Evolutionary conservation across 2,797 vertebrate genomes (phyloP).

Genomic region (Anas georgica): DNA sequence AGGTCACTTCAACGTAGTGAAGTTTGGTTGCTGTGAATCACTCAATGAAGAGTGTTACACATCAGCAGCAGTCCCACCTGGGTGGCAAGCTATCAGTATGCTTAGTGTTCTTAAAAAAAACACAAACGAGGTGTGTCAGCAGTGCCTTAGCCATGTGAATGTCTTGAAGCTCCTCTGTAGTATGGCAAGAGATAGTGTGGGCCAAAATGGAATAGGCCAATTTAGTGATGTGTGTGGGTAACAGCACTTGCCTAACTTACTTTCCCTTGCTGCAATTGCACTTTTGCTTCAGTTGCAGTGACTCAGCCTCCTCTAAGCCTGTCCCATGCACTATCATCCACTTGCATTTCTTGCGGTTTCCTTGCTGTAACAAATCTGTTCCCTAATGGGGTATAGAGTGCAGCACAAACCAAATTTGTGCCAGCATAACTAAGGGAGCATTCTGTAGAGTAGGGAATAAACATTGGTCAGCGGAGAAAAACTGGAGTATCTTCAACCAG

Average conservation of each 20-base stretch:
- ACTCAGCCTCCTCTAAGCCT: neutral
- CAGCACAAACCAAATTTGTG: neutral
- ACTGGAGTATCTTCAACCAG: neutral
- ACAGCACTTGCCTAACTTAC: neutral
- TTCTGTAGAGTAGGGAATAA: neutral
- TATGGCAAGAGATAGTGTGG: fast-evolving
- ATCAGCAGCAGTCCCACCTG: too few relatives aligned
- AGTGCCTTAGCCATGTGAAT: neutral
- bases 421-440: neutral
- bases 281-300: neutral
- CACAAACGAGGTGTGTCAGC: neutral
- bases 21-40: neutral
- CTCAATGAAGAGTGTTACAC: too few relatives aligned
- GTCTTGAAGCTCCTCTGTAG: fast-evolving
- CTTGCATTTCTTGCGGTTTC: neutral
- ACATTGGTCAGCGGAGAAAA: neutral
- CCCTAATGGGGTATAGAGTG: neutral
- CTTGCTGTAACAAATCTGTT: neutral
- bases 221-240: neutral
- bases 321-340: fast-evolving
- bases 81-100: too few relatives aligned
- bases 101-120: neutral
- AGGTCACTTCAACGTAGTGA: neutral
- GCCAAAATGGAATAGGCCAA: neutral
- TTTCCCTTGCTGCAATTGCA: neutral